A percentile compares a stretch with the other conserved stretches of the same genome.
phyloP scores from a whole-genome alignment of 2,113 vertebrate species.

The Brachyhypopomus occidentalis region DNA sequence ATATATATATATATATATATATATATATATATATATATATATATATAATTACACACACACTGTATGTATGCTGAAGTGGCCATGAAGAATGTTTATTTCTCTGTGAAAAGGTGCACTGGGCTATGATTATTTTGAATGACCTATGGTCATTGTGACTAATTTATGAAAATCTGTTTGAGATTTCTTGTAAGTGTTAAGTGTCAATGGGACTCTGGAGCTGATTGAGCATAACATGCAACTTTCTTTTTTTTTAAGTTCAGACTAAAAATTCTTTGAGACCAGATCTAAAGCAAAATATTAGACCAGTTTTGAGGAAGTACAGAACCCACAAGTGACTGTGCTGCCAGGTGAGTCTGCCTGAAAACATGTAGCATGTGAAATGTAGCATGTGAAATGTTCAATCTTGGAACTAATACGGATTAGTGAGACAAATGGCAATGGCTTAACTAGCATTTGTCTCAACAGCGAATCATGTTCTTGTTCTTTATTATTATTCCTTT shows the following conservation, averaged over 20 bases:
- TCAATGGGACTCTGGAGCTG: not conserved
- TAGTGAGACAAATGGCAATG: too few relatives aligned
- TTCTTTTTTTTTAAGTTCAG: slow-evolving; percentile 37
- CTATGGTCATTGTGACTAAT: slow-evolving; percentile 7
- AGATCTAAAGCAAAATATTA: slow-evolving; percentile 39
- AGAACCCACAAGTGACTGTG: slow-evolving; percentile 19
- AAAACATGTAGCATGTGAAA: slow-evolving; percentile 9
- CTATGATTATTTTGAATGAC: not conserved
- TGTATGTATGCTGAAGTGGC: not conserved
- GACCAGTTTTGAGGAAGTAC: slow-evolving; percentile 31
- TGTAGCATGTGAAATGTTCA: not conserved
- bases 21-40: not conserved
- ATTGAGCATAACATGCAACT: too few relatives aligned
- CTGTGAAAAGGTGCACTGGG: not conserved
- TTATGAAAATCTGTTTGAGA: not conserved
- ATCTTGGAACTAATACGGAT: not conserved
- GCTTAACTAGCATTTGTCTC: not conserved
- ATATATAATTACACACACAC: not conserved
- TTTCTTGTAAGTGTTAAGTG: not conserved
- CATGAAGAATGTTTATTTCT: slow-evolving; percentile 1
- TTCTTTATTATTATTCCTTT: not conserved
- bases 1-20: too few relatives aligned
- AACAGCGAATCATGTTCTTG: not conserved
- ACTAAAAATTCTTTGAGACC: slow-evolving; percentile 37
- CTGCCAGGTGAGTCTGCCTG: slow-evolving; percentile 17